Evolutionary conservation across 1,140 invertebrate genomes (phyloP), one percentile per base, ranked within the genome.

Genomic region (Onthophagus taurus): DNA sequence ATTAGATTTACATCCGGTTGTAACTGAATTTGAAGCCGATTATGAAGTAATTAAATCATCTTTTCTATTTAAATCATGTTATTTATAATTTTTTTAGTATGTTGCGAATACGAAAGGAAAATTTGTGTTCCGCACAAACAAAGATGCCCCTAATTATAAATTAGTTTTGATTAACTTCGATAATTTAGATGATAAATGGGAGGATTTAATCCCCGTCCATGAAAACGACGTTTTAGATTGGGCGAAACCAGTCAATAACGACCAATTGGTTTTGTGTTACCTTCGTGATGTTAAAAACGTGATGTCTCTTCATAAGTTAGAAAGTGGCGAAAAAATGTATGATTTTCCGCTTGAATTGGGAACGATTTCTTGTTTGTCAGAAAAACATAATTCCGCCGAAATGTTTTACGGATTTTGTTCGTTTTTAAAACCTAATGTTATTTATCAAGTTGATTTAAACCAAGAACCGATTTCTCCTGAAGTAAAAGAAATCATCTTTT

Each of bases 401-500:
- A 81, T 96, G 48, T 99, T 97, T 68, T 97, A 89, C 64, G 77
- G 85, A 52, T 95, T 97, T 61, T 83, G 83, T 31, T 97, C 93
- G 0, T 97, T 97, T 66, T 73, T 97, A 13, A 88, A 82, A 31
- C 95, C 96, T n/a, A 82, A 81, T 43, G 78, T 84, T 44, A 94
- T 97, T 59, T 97, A 93, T 64, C 79, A 77, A 33, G 84, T 85
- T 50, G 86, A 95, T 69, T 76, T 97, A 47, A 73, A 71, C 11
- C 72, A 75, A 39, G 68, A 75, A 8, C 69, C 76, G 1, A 67
- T 78, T 17, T 68, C 74, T 38, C 76, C 84, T 41, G 78, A 74
- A 59, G 81, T 94, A 11, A n/a, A n/a, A n/a, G n/a, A n/a, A n/a
- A n/a, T n/a, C n/a, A n/a, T n/a, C n/a, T n/a, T n/a, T n/a, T n/a